Evolutionary conservation across 2,797 vertebrate genomes (phyloP).

Genomic region (Miichthys miiuy): DNA sequence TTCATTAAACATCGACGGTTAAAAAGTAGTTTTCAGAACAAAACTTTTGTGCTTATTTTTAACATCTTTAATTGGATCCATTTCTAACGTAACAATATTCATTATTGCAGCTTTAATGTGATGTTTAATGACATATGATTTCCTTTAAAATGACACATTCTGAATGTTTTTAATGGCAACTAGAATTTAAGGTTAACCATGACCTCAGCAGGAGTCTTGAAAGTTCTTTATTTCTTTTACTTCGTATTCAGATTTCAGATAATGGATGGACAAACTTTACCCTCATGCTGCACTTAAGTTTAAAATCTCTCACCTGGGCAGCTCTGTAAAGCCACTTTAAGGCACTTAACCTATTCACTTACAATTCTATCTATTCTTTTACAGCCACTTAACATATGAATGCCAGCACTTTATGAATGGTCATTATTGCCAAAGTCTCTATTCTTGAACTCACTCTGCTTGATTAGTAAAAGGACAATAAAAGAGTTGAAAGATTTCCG

Average conservation of each 20-base stretch:
- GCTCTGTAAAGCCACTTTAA: conserved; percentile 26
- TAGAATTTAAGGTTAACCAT: neutral
- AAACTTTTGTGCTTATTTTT: too few species aligned
- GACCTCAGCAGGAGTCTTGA: neutral
- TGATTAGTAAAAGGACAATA: conserved; percentile 34
- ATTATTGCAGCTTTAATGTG: neutral
- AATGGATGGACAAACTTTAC: conserved; percentile 1
- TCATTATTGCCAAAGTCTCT: conserved; percentile 22
- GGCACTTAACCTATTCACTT: conserved; percentile 34
- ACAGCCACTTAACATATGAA: conserved; percentile 46
- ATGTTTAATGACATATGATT: conserved; percentile 1
- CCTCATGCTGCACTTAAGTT: neutral
- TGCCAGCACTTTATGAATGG: conserved; percentile 36
- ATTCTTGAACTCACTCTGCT: conserved; percentile 28
- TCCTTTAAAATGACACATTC: neutral
- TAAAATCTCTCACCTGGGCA: conserved; percentile 22
- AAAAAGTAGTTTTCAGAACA: too few species aligned
- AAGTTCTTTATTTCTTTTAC: neutral
- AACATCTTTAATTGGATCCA: neutral
- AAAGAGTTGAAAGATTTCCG: conserved; percentile 16
- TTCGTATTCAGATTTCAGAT: neutral
- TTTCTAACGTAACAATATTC: neutral
- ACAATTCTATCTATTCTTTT: conserved; percentile 33
- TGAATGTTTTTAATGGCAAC: neutral
- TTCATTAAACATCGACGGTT: too few species aligned